Evolutionary conservation across 2,113 vertebrate genomes (phyloP).

Genomic region (Hemiscyllium ocellatum): DNA sequence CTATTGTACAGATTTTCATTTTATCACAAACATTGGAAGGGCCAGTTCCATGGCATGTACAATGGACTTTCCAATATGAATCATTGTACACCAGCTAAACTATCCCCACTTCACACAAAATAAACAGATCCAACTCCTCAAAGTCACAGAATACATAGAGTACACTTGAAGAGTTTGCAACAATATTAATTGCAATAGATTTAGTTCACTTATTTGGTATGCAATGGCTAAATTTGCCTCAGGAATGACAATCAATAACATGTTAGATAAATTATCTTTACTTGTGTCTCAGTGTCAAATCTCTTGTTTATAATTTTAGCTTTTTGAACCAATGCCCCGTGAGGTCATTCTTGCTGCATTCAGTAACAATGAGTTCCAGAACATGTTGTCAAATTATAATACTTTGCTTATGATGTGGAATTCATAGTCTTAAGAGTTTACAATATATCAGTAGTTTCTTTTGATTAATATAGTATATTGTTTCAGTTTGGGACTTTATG

Average conservation of each 20-base stretch:
- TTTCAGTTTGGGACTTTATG: not conserved
- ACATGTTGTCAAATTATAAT: not conserved
- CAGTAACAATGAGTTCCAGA: not conserved
- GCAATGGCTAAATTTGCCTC: not conserved
- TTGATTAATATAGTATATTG: not conserved
- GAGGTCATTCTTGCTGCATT: constrained; percentile 5
- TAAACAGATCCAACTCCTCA: not conserved
- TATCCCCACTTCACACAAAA: not conserved
- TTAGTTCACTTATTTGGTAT: not conserved
- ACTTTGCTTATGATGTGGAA: constrained; percentile 10
- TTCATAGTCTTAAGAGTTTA: not conserved
- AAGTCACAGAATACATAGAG: not conserved
- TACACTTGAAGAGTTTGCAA: not conserved
- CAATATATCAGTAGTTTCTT: not conserved
- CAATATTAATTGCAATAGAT: constrained; percentile 4
- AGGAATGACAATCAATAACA: not conserved
- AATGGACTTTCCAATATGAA: not conserved
- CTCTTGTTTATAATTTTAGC: not conserved
- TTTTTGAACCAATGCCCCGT: constrained; percentile 7
- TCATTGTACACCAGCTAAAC: not conserved
- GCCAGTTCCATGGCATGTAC: not conserved
- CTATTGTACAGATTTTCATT: not conserved
- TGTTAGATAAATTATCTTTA: not conserved
- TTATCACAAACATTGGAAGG: not conserved
- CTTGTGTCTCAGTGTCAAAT: constrained; percentile 8